Evolutionary conservation across 2,113 vertebrate genomes (phyloP).

Genomic region (Tapirus terrestris): DNA sequence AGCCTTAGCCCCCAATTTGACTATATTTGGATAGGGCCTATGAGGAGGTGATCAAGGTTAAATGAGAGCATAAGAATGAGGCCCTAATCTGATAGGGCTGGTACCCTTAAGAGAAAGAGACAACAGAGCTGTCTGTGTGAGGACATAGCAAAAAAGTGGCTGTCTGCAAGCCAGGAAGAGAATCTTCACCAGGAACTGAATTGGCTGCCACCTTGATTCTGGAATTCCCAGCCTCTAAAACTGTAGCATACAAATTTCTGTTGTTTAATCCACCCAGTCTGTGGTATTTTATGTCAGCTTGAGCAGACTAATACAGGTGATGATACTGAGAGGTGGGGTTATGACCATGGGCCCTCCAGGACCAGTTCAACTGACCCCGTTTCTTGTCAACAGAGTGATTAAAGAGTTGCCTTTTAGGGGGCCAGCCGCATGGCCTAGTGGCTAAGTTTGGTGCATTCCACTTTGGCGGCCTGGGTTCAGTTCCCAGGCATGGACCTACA

Average conservation of each 20-base stretch:
- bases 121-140: background rate
- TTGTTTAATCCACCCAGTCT: background rate
- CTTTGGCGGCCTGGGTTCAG: too few species aligned
- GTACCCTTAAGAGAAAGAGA: background rate
- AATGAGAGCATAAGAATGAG: background rate
- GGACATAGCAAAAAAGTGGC: background rate
- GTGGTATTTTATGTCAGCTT: background rate
- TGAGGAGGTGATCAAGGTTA: background rate
- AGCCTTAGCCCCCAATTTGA: background rate
- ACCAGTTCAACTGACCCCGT: too few species aligned
- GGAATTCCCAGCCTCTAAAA: background rate
- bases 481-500: too few species aligned
- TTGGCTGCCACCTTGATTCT: background rate
- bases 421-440: too few species aligned
- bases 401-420: too few species aligned
- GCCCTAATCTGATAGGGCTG: background rate
- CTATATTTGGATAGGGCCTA: background rate
- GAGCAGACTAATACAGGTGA: background rate
- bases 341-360: too few species aligned
- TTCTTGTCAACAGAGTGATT: too few species aligned
- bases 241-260: background rate
- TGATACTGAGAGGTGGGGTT: too few species aligned
- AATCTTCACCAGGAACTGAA: background rate
- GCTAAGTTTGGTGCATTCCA: too few species aligned
- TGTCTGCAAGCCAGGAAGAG: background rate